Evolutionary conservation across 2,797 vertebrate genomes (phyloP).

Genomic region (Ataeniobius toweri): DNA sequence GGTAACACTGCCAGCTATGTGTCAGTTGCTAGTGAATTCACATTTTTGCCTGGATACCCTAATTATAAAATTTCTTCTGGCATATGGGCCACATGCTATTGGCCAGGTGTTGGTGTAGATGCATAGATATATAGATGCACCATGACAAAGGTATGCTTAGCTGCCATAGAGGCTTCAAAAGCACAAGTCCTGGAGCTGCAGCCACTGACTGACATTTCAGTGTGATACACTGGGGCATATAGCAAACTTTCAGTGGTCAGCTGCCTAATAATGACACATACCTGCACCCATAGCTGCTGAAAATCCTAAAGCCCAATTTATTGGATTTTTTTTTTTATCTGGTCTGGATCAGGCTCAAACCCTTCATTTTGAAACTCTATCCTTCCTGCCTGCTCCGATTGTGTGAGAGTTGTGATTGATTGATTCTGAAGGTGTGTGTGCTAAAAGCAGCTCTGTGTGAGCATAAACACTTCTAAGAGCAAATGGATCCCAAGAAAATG

Average conservation of each 20-base stretch:
- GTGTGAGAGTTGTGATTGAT: slow-evolving; percentile 69
- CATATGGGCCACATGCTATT: slow-evolving; percentile 68
- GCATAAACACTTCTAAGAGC: slow-evolving; percentile 44
- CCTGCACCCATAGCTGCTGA: slow-evolving; percentile 41
- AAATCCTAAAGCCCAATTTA: slow-evolving; percentile 65
- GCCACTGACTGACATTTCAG: slow-evolving; percentile 60
- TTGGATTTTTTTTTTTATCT: slow-evolving; percentile 67
- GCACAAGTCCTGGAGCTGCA: slow-evolving; percentile 26
- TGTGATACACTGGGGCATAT: slow-evolving; percentile 39
- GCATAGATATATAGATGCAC: slow-evolving; percentile 44
- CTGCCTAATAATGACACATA: slow-evolving; percentile 54
- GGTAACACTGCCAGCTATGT: slow-evolving; percentile 72
- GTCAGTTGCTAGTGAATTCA: slow-evolving; percentile 68
- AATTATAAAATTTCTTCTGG: slow-evolving; percentile 76
- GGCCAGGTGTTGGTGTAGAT: slow-evolving; percentile 62
- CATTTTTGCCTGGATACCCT: slow-evolving; percentile 66
- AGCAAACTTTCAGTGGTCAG: slow-evolving; percentile 51
- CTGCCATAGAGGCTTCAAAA: slow-evolving; percentile 42
- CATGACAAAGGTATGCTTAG: slow-evolving; percentile 36
- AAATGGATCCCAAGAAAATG: slow-evolving; percentile 51
- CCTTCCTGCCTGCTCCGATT: slow-evolving; percentile 58
- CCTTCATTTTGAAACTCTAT: slow-evolving; percentile 58
- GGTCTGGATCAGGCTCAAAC: slow-evolving; percentile 52
- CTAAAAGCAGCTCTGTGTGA: slow-evolving; percentile 52
- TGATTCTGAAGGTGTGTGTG: slow-evolving; percentile 58